Evolutionary conservation across 2,888 invertebrate genomes (phyloP).

Genomic region (Beris morrisii): DNA sequence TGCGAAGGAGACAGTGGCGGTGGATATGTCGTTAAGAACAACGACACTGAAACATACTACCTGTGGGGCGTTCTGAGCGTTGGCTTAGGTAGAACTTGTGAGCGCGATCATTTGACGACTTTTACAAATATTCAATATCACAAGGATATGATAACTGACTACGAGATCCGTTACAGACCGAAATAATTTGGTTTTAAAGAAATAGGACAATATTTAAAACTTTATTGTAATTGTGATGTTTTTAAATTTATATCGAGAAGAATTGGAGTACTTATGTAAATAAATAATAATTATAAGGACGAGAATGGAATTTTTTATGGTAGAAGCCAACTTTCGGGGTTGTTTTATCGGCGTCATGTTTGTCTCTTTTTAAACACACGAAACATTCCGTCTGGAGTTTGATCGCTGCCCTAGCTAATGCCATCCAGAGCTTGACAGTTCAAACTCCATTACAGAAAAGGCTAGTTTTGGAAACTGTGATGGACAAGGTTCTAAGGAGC

Average conservation of each 20-base stretch:
- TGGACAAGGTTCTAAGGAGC: no score
- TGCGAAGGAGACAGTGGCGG: slow-evolving; percentile 43
- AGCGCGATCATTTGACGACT: slow-evolving; percentile 33
- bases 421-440: no score
- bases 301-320: no score
- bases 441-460: no score
- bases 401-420: no score
- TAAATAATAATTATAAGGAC: no score
- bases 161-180: slow-evolving; percentile 19
- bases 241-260: not conserved
- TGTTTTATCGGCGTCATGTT: no score
- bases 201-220: not conserved
- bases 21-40: slow-evolving; percentile 38
- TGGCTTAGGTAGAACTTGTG: slow-evolving; percentile 28
- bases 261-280: not conserved
- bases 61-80: slow-evolving; percentile 47
- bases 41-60: slow-evolving; percentile 34
- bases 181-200: slow-evolving; percentile 7
- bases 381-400: no score
- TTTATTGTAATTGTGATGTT: no score
- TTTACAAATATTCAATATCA: slow-evolving; percentile 42
- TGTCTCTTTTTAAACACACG: no score
- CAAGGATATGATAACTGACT: slow-evolving; percentile 24
- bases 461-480: no score
- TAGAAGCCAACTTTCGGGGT: no score